These are phyloP conservation scores for Chouioia cunea DNA, from an alignment of 2,888 invertebrate species.

Conservation along the genomic window DNA sequence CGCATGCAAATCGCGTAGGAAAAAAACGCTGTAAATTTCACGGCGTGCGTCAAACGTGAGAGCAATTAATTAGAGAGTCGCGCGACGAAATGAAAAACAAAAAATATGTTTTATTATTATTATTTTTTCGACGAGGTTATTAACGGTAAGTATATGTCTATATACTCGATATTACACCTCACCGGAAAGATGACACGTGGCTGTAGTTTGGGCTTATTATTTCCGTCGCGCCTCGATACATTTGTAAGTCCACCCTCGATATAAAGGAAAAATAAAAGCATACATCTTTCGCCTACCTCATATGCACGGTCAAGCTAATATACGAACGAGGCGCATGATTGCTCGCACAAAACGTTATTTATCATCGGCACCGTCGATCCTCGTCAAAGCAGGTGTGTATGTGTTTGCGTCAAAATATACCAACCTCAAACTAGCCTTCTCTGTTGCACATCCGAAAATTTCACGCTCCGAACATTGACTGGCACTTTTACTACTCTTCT, in stretches of 20 bases:
- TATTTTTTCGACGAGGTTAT: slow-evolving; percentile 35
- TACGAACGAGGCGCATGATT: slow-evolving; percentile 38
- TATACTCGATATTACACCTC: slow-evolving; percentile 14
- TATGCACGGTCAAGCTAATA: not conserved
- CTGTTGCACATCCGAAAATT: too few species aligned
- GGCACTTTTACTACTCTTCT: too few species aligned
- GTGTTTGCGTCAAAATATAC: too few species aligned
- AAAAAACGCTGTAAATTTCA: slow-evolving; percentile 38
- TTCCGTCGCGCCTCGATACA: slow-evolving; percentile 50
- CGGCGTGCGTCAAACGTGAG: slow-evolving; percentile 20
- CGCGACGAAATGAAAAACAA: slow-evolving; percentile 37
- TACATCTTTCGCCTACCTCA: not conserved
- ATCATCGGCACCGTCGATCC: slow-evolving; percentile 54
- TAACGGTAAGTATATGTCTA: slow-evolving; percentile 40
- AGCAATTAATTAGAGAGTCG: slow-evolving; percentile 44
- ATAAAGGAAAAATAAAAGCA: not conserved
- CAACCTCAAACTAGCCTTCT: too few species aligned
- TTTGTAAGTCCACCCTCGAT: slow-evolving; percentile 12
- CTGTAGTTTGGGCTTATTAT: slow-evolving; percentile 54
- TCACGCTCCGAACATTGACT: too few species aligned
- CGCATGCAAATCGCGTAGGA: slow-evolving; percentile 42
- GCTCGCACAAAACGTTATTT: slow-evolving; percentile 51
- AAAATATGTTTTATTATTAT: too few species aligned
- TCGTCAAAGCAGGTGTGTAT: slow-evolving; percentile 50
- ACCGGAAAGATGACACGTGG: slow-evolving; percentile 60